Base-by-base conservation (phyloP, 2,888 invertebrate genomes). In the Drepanosiphum platanoidis region DNA sequence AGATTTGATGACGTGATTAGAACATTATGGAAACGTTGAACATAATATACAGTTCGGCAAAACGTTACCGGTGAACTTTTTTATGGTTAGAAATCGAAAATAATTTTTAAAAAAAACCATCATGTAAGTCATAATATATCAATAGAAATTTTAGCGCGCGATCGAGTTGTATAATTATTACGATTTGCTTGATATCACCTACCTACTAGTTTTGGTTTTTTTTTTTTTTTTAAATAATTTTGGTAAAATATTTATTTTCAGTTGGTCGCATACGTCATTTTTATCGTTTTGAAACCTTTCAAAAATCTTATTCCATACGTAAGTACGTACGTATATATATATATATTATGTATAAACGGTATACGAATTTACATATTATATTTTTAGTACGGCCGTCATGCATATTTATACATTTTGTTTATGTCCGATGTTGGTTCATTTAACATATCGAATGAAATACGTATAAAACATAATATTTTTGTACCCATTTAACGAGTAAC, bases 401-500 rank as follows among this genome's bases (percentile, higher is more conserved):
- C 81, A 72, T 72, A 72, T 81, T 81, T 61, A 81, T 72, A 32
- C 2, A 66, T 32, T 32, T 32, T 11, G 34, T 68, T 70, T 27
- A 42, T 11, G 58, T 27, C 13, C 36, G 71, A n/a, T 58, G 39
- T 52, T 32, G 61, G 30, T 27, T 81, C 22, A 61, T 30, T 72
- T 61, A 32, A 42, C 39, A 39, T 72, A 72, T 70, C 34, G 36
- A 36, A 80, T 71, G 27, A 71, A 58, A 39, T 68, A 79, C n/a
- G n/a, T n/a, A n/a, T n/a, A 78, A 64, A 27, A 52, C 66, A 52
- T 46, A 15, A 71, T 71, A 39, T 32, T 81, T 81, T 81, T 8
- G n/a, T 72, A 61, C 32, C n/a, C 61, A 27, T 61, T 58, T 72
- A 81, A 42, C 32, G 9, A 72, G n/a, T 61, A 86, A 86, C 78